Evolutionary conservation across 2,113 vertebrate species (phyloP).

Genomic region (Desmodus rotundus): DNA sequence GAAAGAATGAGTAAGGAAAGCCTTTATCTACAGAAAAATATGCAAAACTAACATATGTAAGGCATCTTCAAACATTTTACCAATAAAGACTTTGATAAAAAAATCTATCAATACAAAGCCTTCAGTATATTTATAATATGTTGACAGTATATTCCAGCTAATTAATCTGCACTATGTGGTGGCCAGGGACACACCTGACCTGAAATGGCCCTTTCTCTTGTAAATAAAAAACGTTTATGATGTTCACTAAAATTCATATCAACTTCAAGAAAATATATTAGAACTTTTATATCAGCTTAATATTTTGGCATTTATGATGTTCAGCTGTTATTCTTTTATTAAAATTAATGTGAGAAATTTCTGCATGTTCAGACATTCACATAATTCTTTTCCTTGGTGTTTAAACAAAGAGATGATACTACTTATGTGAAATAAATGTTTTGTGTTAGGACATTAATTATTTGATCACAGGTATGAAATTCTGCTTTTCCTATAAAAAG

Average conservation of each 20-base stretch:
- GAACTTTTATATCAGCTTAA: slow-evolving; percentile 55
- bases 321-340: slow-evolving; percentile 55
- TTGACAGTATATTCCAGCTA: not conserved
- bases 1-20: slow-evolving; percentile 4
- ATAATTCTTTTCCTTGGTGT: slow-evolving; percentile 69
- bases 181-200: not conserved
- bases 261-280: slow-evolving; percentile 23
- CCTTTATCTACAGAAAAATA: not conserved
- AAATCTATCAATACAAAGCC: too few relatives aligned
- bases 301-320: slow-evolving; percentile 36
- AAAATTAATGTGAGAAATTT: slow-evolving; percentile 74
- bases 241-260: not conserved
- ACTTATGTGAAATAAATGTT: slow-evolving; percentile 29
- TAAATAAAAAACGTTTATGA: not conserved
- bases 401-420: slow-evolving; percentile 57
- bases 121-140: not conserved
- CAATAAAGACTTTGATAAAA: too few relatives aligned
- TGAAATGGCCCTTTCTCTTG: not conserved
- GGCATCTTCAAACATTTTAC: not conserved
- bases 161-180: not conserved
- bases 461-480: slow-evolving; percentile 57
- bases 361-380: slow-evolving; percentile 65
- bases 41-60: not conserved
- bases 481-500: slow-evolving; percentile 54
- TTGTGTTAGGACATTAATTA: slow-evolving; percentile 64